These are phyloP conservation scores for Knipowitschia caucasica DNA, from an alignment of 2,797 vertebrate genomes.

Conservation along the genomic window DNA sequence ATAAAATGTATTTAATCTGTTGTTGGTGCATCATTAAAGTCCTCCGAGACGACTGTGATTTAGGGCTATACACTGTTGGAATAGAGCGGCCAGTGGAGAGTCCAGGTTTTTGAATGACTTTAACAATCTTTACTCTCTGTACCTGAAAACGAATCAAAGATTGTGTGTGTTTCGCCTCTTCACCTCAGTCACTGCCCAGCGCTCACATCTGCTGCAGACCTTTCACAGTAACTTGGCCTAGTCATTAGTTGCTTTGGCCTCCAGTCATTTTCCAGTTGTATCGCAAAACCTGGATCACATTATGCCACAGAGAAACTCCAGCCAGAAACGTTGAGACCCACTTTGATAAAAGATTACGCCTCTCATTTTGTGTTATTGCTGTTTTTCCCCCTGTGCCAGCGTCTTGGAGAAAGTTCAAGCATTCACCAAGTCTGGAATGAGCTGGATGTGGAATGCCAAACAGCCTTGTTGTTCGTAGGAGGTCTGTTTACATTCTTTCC, in stretches of 20 bases:
- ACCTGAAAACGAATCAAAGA: no score
- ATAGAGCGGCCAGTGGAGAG: no score
- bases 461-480: slow-evolving; percentile 13
- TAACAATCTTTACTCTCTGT: no score
- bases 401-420: slow-evolving; percentile 59
- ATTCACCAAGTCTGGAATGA: slow-evolving; percentile 52
- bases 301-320: slow-evolving; percentile 68
- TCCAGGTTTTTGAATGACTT: no score
- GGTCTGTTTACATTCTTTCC: slow-evolving; percentile 4
- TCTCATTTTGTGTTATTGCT: slow-evolving; percentile 60
- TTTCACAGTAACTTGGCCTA: slow-evolving; percentile 48
- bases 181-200: slow-evolving; percentile 62
- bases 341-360: slow-evolving; percentile 71
- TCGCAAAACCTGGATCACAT: slow-evolving; percentile 77
- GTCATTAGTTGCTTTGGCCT: slow-evolving; percentile 74
- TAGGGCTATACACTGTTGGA: no score
- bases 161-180: slow-evolving; percentile 13
- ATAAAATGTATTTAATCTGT: no score
- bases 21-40: no score
- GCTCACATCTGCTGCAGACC: slow-evolving; percentile 68
- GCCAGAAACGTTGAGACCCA: slow-evolving; percentile 60
- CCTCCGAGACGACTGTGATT: no score
- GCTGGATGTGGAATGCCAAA: slow-evolving; percentile 38
- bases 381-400: slow-evolving; percentile 26
- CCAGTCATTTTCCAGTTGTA: slow-evolving; percentile 78